A percentile compares a stretch with the other conserved stretches of the same genome.
These are phyloP conservation scores for Trissolcus basalis DNA, from an alignment of 1,140 invertebrate species.

Conservation along the genomic window DNA sequence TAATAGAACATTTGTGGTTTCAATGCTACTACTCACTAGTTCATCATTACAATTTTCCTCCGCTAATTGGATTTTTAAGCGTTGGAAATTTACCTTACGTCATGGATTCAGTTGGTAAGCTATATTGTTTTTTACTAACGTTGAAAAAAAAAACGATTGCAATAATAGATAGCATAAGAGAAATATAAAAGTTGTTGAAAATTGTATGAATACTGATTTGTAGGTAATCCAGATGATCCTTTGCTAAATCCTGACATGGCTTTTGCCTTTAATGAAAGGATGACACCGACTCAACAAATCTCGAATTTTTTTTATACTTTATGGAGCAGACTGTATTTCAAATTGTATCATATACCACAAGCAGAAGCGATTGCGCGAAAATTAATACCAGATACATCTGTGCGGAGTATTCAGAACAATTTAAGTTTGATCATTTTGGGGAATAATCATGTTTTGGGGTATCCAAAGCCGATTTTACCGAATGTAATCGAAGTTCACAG, in stretches of 20 bases:
- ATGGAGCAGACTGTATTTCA: conserved; percentile 69
- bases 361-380: conserved; percentile 64
- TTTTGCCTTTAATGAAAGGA: conserved; percentile 65
- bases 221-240: conserved; percentile 71
- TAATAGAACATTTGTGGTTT: conserved; percentile 72
- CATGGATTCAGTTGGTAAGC: conserved; percentile 70
- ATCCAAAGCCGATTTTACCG: conserved; percentile 73
- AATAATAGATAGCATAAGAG: too few species aligned
- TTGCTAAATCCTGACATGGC: conserved; percentile 71
- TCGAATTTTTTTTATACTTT: conserved; percentile 65
- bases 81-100: conserved; percentile 71
- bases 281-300: conserved; percentile 63
- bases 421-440: conserved; percentile 70
- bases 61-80: conserved; percentile 69
- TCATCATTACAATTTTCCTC: conserved; percentile 66
- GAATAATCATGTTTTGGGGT: conserved; percentile 70
- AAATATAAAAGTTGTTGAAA: too few species aligned
- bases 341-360: conserved; percentile 61
- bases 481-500: conserved; percentile 77
- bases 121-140: not conserved
- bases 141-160: not conserved
- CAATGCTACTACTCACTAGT: conserved; percentile 72
- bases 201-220: not conserved
- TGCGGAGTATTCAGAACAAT: conserved; percentile 65
- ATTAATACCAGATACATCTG: conserved; percentile 57